Evolutionary conservation across 2,888 invertebrate species (phyloP).

Genomic region (Caenorhabditis macrosperma): DNA sequence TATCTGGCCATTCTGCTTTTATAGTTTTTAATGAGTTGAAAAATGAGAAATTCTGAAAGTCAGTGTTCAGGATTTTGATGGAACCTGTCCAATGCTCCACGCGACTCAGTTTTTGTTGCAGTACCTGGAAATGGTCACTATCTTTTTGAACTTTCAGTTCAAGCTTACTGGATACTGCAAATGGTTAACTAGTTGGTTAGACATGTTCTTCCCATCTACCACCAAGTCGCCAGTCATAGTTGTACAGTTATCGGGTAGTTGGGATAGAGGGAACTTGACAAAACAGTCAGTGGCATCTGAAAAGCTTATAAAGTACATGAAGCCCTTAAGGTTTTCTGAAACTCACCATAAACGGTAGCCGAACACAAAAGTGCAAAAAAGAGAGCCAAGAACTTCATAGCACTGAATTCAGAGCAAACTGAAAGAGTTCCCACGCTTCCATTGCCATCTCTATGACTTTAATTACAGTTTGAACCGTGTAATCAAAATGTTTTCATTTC

Average conservation of each 20-base stretch:
- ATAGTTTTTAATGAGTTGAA: slow-evolving; percentile 10
- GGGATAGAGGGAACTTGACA: slow-evolving; percentile 1
- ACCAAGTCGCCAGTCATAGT: slow-evolving; percentile 13
- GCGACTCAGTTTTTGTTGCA: background rate
- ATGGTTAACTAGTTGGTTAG: background rate
- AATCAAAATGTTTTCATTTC: no score
- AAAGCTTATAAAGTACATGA: no score
- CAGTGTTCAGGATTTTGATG: slow-evolving; percentile 16
- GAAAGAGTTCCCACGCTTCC: no score
- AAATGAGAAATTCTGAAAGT: slow-evolving; percentile 22
- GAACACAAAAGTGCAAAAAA: background rate
- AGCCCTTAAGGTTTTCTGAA: no score
- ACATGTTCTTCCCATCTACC: slow-evolving; percentile 1
- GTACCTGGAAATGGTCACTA: background rate
- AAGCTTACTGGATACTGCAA: background rate
- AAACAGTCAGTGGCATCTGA: background rate
- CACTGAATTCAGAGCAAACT: background rate
- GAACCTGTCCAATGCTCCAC: slow-evolving; percentile 18
- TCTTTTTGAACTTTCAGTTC: background rate
- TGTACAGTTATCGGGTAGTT: slow-evolving; percentile 21
- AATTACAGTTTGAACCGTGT: no score
- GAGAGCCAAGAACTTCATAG: background rate
- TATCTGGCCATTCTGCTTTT: background rate
- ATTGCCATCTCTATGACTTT: no score
- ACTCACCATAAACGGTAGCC: background rate